Evolutionary conservation across 2,888 invertebrate species (phyloP).

Genomic region (Phalera bucephala): DNA sequence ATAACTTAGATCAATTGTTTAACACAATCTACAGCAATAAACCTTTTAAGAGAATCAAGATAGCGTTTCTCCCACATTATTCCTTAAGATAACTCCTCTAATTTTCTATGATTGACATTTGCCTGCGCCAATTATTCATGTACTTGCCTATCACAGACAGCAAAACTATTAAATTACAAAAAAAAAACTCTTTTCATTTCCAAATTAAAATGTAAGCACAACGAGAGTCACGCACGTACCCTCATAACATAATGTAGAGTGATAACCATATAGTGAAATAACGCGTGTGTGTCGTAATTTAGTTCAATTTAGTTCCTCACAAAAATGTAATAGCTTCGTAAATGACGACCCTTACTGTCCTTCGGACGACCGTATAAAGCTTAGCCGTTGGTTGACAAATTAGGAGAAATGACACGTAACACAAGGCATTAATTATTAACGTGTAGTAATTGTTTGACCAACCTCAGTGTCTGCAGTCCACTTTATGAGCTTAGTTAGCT

Average conservation of each 20-base stretch:
- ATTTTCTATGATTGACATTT: no score
- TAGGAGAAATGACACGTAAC: conserved; percentile 25
- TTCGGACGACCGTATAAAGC: conserved; percentile 16
- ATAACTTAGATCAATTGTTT: no score
- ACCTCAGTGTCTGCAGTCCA: conserved; percentile 20
- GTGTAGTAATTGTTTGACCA: conserved; percentile 25
- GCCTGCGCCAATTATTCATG: no score
- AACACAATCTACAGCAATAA: no score
- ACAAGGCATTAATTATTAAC: conserved; percentile 27
- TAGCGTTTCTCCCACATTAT: no score
- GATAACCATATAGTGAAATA: not conserved
- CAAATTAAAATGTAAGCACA: not conserved
- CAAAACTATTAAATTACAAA: no score
- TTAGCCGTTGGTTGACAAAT: conserved; percentile 15
- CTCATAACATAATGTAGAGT: not conserved
- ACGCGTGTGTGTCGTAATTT: not conserved
- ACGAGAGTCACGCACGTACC: not conserved
- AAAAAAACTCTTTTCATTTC: no score
- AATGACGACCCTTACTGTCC: conserved; percentile 9
- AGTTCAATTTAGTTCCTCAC: conserved; percentile 2
- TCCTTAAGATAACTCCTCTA: no score
- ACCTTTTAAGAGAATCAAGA: no score
- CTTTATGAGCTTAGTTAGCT: no score
- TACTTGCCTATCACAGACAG: no score
- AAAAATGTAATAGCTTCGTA: conserved; percentile 17